Base-by-base conservation (phyloP, 1,140 invertebrate species). In the Lepidurus arcticus region DNA sequence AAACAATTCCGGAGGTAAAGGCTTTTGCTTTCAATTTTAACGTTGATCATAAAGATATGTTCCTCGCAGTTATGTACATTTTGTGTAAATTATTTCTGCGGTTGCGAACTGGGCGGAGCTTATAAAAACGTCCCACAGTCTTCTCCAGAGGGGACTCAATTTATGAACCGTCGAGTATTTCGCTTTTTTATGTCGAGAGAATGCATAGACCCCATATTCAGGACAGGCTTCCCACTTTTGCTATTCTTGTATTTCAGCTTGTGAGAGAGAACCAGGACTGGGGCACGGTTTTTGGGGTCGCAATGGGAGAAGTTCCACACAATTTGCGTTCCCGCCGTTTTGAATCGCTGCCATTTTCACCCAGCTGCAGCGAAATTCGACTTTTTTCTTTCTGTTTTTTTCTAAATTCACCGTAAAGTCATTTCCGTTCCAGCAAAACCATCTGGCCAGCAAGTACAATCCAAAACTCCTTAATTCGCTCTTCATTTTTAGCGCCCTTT, bases 1-100 rank as follows among this genome's bases (percentile, higher is more conserved):
- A 80, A n/a, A 73, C 79, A 6, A 73, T 73, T 44, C 44, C 75
- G 7, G 78, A 78, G 73, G 78, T 78, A 74, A 34, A 65, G 16
- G 11, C 34, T 34, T 34, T 34, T 3, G 2, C 4, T 34, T 34
- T 34, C 4, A 34, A 4, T 34, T 34, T 34, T 34, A 34, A 65
- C 16, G 7, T 11, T 9, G 13, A 13, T 13, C 53, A 65, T 65
- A 3, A 5, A 65, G 8, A n/a, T 65, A n/a, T 65, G 7, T n/a
- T 65, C 21, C 53, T 65, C 53, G 8, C 16, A 13, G 53, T 65
- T 21, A 2, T 21, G 42, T 44, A 42, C n/a, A 34, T 13, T 13
- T n/a, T 10, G 21, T 45, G 26, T 26, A 44, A 34, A 34, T 76
- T 42, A 43, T 24, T 44, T 76, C 44, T 42, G 42, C 44, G 53